Conservation (phyloP, 1,140 invertebrate genomes). For the Drosophila elegans region DNA sequence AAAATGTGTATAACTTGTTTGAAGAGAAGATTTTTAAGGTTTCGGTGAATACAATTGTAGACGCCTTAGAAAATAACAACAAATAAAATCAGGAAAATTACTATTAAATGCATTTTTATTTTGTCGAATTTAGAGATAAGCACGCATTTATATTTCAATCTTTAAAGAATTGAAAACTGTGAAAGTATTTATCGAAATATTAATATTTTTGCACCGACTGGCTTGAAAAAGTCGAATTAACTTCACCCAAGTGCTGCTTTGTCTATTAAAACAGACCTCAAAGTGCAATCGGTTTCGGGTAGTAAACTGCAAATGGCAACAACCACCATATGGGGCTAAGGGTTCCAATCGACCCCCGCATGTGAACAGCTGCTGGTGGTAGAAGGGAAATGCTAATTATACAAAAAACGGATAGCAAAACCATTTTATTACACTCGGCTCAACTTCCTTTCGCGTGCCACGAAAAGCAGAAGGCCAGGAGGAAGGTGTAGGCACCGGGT, state of each 20-base stretch:
- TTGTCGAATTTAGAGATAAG: too few species aligned
- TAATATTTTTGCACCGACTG: neutral
- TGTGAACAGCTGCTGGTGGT: conserved; percentile 56
- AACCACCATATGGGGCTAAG: conserved; percentile 13
- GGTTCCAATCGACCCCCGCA: neutral
- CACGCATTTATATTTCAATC: too few species aligned
- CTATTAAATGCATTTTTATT: too few species aligned
- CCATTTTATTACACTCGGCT: conserved; percentile 55
- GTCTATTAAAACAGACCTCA: neutral
- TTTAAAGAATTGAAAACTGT: too few species aligned
- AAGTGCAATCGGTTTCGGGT: conserved; percentile 6
- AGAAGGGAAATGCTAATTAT: conserved; percentile 65
- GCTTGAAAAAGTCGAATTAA: neutral
- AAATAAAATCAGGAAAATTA: too few species aligned
- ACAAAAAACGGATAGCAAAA: conserved; percentile 49
- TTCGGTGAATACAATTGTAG: neutral
- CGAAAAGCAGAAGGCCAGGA: neutral
- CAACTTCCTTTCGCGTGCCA: conserved; percentile 58
- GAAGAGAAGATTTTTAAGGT: neutral
- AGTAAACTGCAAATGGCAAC: neutral
- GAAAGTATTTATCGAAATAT: neutral
- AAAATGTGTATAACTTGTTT: neutral
- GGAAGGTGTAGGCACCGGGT: neutral
- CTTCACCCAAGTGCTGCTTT: neutral
- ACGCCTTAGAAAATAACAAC: neutral